These are phyloP conservation scores for Phalanger gymnotis DNA, from an alignment of 2,797 vertebrate genomes.

Conservation along the genomic window DNA sequence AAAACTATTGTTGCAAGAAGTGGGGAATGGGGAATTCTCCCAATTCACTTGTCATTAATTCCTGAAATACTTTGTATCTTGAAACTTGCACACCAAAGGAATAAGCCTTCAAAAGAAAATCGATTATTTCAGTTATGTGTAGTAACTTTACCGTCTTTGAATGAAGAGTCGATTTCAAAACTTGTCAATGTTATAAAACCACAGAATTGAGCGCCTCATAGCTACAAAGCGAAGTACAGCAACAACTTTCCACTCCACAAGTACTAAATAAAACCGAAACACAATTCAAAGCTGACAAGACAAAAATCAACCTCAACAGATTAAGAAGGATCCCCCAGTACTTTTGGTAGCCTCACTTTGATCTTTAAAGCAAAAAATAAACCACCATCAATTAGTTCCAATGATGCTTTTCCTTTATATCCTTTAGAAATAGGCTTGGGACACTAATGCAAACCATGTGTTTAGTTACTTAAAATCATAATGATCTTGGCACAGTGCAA, in stretches of 20 bases:
- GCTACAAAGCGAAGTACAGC: constrained; percentile 66
- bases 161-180: not conserved
- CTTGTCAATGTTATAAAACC: constrained; percentile 13
- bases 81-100: not conserved
- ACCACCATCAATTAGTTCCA: not conserved
- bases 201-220: constrained; percentile 62
- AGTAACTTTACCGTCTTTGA: constrained; percentile 52
- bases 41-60: not conserved
- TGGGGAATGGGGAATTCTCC: not conserved
- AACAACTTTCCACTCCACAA: constrained; percentile 35
- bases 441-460: not conserved
- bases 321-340: not conserved
- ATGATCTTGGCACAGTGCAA: not conserved
- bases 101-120: not conserved
- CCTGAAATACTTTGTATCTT: not conserved
- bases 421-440: not conserved
- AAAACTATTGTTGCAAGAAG: not conserved
- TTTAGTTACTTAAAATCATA: not conserved
- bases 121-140: constrained; percentile 18
- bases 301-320: constrained; percentile 31
- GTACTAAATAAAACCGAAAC: constrained; percentile 10
- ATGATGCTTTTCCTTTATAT: not conserved
- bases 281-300: constrained; percentile 64
- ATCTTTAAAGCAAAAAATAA: not conserved
- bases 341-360: not conserved